phyloP scores from a whole-genome alignment of 2,888 invertebrate species.

The Diplolepis rosae region DNA sequence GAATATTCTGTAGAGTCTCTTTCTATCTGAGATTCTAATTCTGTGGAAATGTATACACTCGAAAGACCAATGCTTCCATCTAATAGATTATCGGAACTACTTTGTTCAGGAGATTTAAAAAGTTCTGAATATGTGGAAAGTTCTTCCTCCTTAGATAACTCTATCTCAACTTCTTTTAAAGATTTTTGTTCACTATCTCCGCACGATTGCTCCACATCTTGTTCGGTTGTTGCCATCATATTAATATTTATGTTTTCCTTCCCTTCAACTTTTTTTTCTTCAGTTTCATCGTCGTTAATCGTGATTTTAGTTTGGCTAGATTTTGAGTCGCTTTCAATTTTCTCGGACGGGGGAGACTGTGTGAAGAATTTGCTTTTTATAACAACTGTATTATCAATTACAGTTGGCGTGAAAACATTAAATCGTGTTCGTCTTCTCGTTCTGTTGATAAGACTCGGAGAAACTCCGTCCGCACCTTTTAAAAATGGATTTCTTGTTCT shows the following conservation, averaged over 20 bases:
- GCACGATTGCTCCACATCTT: not conserved
- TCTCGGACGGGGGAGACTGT: conserved; percentile 27
- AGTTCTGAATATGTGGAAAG: too few relatives aligned
- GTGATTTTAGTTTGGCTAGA: not conserved
- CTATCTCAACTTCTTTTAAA: not conserved
- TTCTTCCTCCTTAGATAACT: not conserved
- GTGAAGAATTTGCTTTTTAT: conserved; percentile 66
- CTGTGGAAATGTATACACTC: not conserved
- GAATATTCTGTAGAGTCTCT: not conserved
- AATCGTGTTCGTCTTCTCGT: conserved; percentile 57
- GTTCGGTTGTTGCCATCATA: conserved; percentile 27
- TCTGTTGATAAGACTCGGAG: conserved; percentile 63
- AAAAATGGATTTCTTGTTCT: conserved; percentile 56
- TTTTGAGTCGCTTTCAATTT: conserved; percentile 16
- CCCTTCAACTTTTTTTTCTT: conserved; percentile 36
- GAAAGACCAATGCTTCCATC: conserved; percentile 33
- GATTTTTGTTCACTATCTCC: not conserved
- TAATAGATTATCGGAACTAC: not conserved
- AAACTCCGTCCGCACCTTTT: conserved; percentile 52
- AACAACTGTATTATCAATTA: conserved; percentile 59
- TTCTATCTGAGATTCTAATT: not conserved
- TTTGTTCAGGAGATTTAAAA: not conserved
- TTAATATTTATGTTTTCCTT: conserved; percentile 45
- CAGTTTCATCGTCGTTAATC: conserved; percentile 37
- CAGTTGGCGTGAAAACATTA: conserved; percentile 59